Conservation (phyloP, 2,888 invertebrate species). For the Archips crataeganus region DNA sequence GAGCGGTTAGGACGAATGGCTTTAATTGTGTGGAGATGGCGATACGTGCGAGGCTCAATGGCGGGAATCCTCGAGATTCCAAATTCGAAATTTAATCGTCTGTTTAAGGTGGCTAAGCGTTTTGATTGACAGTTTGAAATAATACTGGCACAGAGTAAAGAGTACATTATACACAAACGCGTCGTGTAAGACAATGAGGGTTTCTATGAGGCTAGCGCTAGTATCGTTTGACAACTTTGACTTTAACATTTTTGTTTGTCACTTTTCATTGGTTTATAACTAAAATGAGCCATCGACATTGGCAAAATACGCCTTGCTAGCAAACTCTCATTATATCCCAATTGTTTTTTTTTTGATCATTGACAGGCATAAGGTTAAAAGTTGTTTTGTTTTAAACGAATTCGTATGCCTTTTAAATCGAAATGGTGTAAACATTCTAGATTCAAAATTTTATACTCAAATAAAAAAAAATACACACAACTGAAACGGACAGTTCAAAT, state of each 20-base stretch:
- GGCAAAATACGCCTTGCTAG: too few species aligned
- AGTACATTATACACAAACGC: too few species aligned
- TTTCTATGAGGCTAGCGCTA: too few species aligned
- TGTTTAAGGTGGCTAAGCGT: neutral
- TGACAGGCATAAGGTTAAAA: too few species aligned
- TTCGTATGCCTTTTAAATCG: neutral
- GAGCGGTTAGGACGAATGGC: constrained; percentile 4
- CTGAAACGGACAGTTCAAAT: constrained; percentile 2
- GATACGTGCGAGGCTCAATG: constrained; percentile 2
- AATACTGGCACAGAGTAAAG: neutral
- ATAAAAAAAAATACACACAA: neutral
- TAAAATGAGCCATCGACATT: too few species aligned
- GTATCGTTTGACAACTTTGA: too few species aligned
- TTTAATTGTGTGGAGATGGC: constrained; percentile 23
- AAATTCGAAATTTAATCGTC: constrained; percentile 5
- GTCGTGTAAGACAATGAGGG: too few species aligned
- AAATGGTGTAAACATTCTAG: neutral
- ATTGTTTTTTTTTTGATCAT: too few species aligned
- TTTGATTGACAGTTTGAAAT: constrained; percentile 4
- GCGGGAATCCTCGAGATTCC: neutral
- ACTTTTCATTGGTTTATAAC: too few species aligned
- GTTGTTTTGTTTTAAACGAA: too few species aligned
- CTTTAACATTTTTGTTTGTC: too few species aligned
- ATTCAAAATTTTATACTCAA: neutral
- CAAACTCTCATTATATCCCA: too few species aligned